These are phyloP conservation scores for Lanius collurio DNA, from an alignment of 2,113 vertebrate genomes.

Conservation along the genomic window DNA sequence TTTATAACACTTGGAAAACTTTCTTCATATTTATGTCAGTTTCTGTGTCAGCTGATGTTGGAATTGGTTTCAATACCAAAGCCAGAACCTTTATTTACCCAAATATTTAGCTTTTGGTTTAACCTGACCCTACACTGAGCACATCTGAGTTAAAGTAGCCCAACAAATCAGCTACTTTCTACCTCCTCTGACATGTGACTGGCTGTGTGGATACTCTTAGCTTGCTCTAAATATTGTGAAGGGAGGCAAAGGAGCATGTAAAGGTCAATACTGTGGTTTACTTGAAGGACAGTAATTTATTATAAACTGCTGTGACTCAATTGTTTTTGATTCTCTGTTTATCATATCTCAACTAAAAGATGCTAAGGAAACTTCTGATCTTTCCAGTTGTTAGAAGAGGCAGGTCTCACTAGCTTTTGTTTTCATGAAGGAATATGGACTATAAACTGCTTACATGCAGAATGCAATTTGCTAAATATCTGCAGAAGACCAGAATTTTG, in stretches of 20 bases:
- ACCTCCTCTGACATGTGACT: background rate
- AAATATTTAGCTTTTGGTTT: slow-evolving; percentile 11
- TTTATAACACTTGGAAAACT: background rate
- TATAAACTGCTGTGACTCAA: background rate
- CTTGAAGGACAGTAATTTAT: background rate
- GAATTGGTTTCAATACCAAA: slow-evolving; percentile 2
- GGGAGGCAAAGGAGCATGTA: background rate
- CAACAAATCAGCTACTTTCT: background rate
- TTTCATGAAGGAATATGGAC: background rate
- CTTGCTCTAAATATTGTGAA: background rate
- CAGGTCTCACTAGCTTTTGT: background rate
- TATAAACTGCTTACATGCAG: background rate
- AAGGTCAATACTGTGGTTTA: background rate
- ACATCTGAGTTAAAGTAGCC: background rate
- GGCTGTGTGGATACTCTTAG: background rate
- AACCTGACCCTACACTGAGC: background rate
- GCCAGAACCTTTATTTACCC: background rate
- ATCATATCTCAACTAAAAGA: background rate
- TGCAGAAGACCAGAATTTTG: background rate
- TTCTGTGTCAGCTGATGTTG: background rate
- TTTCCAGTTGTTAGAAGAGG: background rate
- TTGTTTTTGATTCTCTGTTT: slow-evolving; percentile 14
- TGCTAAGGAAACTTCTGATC: background rate
- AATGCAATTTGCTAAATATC: background rate
- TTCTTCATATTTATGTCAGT: background rate